Percentiles rank a stretch among this genome's conserved stretches.
Evolutionary conservation across 2,113 vertebrate species (phyloP).

Genomic region (Smithornis capensis): DNA sequence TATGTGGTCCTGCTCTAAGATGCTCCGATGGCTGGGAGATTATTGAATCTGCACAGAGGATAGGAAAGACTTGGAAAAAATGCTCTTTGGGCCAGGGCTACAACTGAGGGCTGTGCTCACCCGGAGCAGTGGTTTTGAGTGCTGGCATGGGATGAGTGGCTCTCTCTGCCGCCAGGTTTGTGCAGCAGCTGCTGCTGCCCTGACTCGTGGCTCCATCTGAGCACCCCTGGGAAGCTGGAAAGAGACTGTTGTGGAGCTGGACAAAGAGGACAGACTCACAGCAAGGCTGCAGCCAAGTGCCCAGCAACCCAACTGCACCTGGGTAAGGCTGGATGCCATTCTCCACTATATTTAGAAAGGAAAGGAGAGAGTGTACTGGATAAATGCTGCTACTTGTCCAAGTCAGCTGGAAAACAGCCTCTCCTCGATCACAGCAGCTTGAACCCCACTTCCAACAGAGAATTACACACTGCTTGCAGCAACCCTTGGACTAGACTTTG

Average conservation of each 20-base stretch:
- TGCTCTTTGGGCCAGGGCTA: background rate
- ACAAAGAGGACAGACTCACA: background rate
- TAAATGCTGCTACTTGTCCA: background rate
- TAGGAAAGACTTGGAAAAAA: background rate
- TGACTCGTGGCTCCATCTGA: rapidly evolving
- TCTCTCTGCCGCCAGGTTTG: background rate
- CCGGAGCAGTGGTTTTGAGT: background rate
- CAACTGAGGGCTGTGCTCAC: background rate
- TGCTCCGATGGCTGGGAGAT: background rate
- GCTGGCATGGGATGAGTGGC: background rate
- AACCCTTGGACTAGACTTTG: conserved; percentile 39
- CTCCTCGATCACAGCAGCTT: background rate
- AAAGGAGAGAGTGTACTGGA: background rate
- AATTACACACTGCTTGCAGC: background rate
- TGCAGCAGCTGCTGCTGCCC: background rate
- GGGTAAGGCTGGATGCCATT: background rate
- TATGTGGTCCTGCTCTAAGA: rapidly evolving
- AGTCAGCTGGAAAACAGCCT: background rate
- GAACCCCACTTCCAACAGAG: background rate
- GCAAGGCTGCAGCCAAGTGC: background rate
- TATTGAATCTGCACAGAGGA: background rate
- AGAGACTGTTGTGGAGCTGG: background rate
- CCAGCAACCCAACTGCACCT: background rate
- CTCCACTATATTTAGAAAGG: conserved; percentile 27
- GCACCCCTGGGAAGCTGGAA: background rate